Base-by-base conservation (phyloP, 2,113 vertebrate genomes). In the Rynchops niger region DNA sequence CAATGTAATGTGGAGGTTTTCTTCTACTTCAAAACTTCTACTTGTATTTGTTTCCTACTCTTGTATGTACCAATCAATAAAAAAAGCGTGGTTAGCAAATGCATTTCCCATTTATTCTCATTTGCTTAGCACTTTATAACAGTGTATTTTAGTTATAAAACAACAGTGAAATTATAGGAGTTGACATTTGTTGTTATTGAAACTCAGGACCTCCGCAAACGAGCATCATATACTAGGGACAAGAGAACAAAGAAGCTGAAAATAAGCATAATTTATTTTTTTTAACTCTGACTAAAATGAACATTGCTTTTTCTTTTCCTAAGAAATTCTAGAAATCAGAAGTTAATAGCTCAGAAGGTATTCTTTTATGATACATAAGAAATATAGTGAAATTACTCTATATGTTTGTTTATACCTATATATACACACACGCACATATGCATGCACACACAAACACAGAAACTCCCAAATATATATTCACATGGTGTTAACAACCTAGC, bases 401-500 rank as follows among this genome's bases (percentile, higher is more conserved):
- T 49, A 10, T 83, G 56, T 94, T 95, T 95, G 69, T 95, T 92
- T 92, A 74, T 65, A 97, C 86, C 92, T 94, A 78, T 43, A 59
- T 12, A 38, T 17, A 40, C 67, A 70, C 50, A 89, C 14, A 77
- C 15, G 25, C 78, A 62, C 70, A 93, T 72, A 93, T 80, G 67
- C 81, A 50, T 15, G 10, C 66, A 73, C 52, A 80, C 76, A 84
- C 52, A 92, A 43, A 90, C 40, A 86, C 67, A 89, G 91, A 82
- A 72, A 4, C 70, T 94, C 93, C 84, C 84, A 93, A 96, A 90
- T 70, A 95, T 12, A 78, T 67, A 67, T 61, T 97, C 82, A 43
- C 90, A 84, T 84, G 88, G 47, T 84, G 88, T 71, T 97, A 92
- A 91, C 88, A 93, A 93, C 94, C 88, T 96, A 95, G 92, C n/a